phyloP scores from a whole-genome alignment of 2,113 vertebrate species.

The Rostratula benghalensis region DNA sequence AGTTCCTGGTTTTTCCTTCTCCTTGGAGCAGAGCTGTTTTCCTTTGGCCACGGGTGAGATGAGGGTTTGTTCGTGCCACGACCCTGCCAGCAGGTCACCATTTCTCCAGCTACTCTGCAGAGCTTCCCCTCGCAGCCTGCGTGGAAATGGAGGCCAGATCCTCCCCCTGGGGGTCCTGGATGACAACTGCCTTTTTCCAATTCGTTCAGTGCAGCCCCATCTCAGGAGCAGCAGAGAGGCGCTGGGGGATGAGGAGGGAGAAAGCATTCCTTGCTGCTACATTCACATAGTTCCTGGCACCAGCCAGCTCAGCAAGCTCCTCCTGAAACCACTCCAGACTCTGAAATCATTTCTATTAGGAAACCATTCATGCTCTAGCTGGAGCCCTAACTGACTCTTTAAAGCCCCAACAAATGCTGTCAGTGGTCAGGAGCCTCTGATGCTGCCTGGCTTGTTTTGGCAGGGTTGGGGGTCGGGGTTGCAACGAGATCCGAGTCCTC shows the following conservation, averaged over 20 bases:
- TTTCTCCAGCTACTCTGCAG: not conserved
- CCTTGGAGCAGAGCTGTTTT: not conserved
- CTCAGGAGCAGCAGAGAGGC: not conserved
- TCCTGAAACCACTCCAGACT: slow-evolving; percentile 61
- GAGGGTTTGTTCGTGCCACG: not conserved
- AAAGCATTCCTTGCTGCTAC: slow-evolving; percentile 59
- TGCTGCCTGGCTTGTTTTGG: slow-evolving; percentile 17
- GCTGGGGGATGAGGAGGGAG: slow-evolving; percentile 6
- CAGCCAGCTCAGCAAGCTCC: slow-evolving; percentile 27
- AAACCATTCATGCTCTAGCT: slow-evolving; percentile 54
- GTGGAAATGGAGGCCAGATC: not conserved
- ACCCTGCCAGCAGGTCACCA: not conserved
- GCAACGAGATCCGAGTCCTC: not conserved
- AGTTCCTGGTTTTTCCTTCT: not conserved
- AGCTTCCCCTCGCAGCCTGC: not conserved
- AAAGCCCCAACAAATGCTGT: not conserved
- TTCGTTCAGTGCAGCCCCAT: not conserved
- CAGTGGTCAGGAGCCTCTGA: not conserved
- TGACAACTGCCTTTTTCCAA: not conserved
- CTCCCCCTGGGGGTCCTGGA: not conserved
- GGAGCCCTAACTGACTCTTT: slow-evolving; percentile 15
- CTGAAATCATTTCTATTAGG: slow-evolving; percentile 54
- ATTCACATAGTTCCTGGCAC: slow-evolving; percentile 54
- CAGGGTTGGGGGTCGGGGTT: not conserved
- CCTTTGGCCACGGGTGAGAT: not conserved